Conservation (phyloP, 1,140 invertebrate species). For the Kradibia gibbosae region DNA sequence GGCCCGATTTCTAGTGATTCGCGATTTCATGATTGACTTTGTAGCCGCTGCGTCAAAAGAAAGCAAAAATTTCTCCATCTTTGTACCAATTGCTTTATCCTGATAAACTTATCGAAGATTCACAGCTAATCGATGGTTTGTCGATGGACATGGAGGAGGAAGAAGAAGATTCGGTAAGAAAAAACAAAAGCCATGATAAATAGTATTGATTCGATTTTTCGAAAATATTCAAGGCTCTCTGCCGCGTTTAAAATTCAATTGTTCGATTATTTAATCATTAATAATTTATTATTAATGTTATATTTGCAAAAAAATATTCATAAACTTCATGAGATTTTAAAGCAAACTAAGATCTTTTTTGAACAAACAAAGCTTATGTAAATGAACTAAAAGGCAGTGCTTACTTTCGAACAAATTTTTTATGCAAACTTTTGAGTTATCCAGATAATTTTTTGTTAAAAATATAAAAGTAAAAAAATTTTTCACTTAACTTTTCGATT, state of each 20-base stretch:
- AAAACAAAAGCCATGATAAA: too few species aligned
- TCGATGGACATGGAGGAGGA: slow-evolving; percentile 25
- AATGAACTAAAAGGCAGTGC: not conserved
- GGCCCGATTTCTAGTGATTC: not conserved
- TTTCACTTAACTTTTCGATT: not conserved
- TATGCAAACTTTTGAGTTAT: not conserved
- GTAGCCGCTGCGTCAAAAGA: slow-evolving; percentile 53
- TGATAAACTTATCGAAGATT: not conserved
- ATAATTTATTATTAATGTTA: too few species aligned
- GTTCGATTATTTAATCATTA: too few species aligned
- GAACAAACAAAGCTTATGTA: too few species aligned
- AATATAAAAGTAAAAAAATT: not conserved
- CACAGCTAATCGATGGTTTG: not conserved
- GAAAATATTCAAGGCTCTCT: too few species aligned
- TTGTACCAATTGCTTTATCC: slow-evolving; percentile 61
- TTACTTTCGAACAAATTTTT: too few species aligned
- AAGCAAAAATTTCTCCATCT: slow-evolving; percentile 56
- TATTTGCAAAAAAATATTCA: too few species aligned
- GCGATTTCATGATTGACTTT: not conserved
- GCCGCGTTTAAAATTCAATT: too few species aligned
- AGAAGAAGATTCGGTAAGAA: slow-evolving; percentile 44
- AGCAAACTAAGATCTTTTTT: too few species aligned
- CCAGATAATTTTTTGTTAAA: not conserved
- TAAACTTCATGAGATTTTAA: too few species aligned
- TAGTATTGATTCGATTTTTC: too few species aligned